Percentiles rank a stretch among this genome's conserved stretches.
Conservation (phyloP, 2,113 vertebrate species). For the Furnarius figulus region DNA sequence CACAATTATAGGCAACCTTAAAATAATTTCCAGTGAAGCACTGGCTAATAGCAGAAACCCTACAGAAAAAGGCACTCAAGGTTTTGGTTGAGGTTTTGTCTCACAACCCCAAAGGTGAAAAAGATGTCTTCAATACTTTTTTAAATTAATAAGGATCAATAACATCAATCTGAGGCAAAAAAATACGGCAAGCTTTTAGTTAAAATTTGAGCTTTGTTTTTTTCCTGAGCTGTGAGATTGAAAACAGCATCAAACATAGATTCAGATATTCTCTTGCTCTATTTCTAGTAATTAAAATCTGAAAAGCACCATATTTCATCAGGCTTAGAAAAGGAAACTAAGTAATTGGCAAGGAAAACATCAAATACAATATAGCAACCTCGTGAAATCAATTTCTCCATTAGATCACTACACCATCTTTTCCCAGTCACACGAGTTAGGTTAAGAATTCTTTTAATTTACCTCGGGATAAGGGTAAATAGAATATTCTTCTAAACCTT, state of each 20-base stretch:
- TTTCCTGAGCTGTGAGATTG: not conserved
- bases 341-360: not conserved
- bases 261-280: not conserved
- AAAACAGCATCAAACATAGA: not conserved
- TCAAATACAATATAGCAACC: not conserved
- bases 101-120: not conserved
- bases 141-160: not conserved
- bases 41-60: not conserved
- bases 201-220: not conserved
- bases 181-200: not conserved
- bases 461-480: not conserved
- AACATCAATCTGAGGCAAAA: not conserved
- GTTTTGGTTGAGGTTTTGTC: not conserved
- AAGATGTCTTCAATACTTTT: not conserved
- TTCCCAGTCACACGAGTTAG: rapidly evolving
- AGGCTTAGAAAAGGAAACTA: not conserved
- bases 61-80: not conserved
- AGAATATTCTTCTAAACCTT: not conserved
- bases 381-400: not conserved
- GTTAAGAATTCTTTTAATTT: not conserved
- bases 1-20: not conserved
- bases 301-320: not conserved
- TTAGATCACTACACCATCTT: not conserved
- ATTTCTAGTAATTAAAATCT: not conserved
- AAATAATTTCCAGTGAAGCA: not conserved